Base-by-base conservation (phyloP, 2,797 vertebrate species). In the Sebastes goodei region DNA sequence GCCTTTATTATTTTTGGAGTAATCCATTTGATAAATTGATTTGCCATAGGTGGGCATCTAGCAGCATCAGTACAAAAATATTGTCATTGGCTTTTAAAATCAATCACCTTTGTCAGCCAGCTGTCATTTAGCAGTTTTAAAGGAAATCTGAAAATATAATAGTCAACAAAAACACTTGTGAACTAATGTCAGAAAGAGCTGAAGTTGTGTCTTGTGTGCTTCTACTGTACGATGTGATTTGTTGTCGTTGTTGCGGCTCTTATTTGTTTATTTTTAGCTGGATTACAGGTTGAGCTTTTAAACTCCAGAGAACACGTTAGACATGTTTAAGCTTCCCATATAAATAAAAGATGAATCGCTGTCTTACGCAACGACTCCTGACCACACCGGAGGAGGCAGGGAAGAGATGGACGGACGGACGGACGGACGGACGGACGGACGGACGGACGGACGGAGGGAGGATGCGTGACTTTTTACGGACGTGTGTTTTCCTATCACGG, bases 341-440 rank as follows among this genome's bases (percentile, higher is more conserved):
- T 88, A 82, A 91, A 90, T 93, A 90, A 94, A 93, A 89, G 79
- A 94, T 93, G 84, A 92, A 87, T 83, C 42, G 27, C 66, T 72
- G 62, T 76, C 77, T 93, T 93, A 94, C 65, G 91, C 88, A 94
- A 93, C 88, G 53, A 14, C 78, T 81, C 78, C 78, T 88, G 88
- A 84, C 88, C 90, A 82, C 78, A 61, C 73, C 60, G 35, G 46
- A 7, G 60, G 66, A 89, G 76, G 79, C 65, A 70, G 80, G 10
- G 42, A 53, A 20, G 76, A 82, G 62, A 71, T 4, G 5, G 78
- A 61, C 12, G 63, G 78, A 38, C 1, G 33, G 77, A 38, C 1
- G 33, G 32, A 33, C 10, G 33, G 35, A 35, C 4, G 35, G 35
- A 35, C n/a, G 5, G 78, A 61, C 12, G 63, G 78, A 38, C 1